These are phyloP conservation scores for Patiria miniata DNA, from an alignment of 35 echinoderm and acorn worm genomes.

Conservation along the genomic window DNA sequence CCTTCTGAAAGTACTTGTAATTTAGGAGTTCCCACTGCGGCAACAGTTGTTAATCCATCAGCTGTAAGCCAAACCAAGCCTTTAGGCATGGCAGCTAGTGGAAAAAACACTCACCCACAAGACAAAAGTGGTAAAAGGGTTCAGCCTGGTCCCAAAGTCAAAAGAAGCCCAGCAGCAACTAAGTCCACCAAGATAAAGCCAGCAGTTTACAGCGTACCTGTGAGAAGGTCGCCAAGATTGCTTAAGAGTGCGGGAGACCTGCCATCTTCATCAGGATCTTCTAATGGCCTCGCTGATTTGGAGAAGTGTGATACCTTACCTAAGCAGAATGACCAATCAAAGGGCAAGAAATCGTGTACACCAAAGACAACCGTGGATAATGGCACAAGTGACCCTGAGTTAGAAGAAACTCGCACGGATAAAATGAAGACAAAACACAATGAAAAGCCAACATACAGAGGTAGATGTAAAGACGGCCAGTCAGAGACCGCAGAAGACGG, in stretches of 20 bases:
- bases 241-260: not conserved
- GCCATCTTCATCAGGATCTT: not conserved
- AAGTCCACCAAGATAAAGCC: not conserved
- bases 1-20: too few species aligned
- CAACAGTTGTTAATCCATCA: not conserved
- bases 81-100: not conserved
- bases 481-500: not conserved
- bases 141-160: not conserved
- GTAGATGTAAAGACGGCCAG: not conserved
- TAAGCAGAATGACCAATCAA: constrained; percentile 2
- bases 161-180: not conserved
- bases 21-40: too few species aligned
- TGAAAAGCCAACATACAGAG: not conserved
- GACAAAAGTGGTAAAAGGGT: not conserved
- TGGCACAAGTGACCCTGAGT: not conserved
- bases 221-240: constrained; percentile 16
- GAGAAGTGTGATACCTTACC: not conserved
- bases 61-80: not conserved
- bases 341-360: constrained; percentile 6
- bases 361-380: not conserved
- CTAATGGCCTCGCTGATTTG: not conserved
- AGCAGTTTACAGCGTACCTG: not conserved
- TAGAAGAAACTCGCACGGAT: not conserved
- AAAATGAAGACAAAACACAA: not conserved
- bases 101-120: not conserved